These are phyloP conservation scores for Xanthia icteritia DNA, from an alignment of 2,888 invertebrate species.

Conservation along the genomic window DNA sequence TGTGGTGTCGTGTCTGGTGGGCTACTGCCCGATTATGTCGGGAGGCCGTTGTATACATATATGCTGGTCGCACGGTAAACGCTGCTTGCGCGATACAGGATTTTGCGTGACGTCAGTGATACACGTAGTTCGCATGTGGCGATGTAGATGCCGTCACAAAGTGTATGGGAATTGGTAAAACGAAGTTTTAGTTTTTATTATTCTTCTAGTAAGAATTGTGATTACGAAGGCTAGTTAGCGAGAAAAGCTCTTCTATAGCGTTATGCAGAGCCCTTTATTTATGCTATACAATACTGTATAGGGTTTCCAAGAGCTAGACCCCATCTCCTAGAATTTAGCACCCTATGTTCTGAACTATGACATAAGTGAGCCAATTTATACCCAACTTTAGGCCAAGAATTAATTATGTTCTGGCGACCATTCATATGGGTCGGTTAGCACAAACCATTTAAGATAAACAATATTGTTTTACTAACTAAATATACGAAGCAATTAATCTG, in stretches of 20 bases:
- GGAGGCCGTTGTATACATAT: too few relatives aligned
- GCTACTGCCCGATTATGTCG: too few relatives aligned
- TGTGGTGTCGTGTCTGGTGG: too few relatives aligned
- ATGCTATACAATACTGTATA: background rate
- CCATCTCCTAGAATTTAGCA: background rate
- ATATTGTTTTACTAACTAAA: background rate
- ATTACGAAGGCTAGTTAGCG: background rate
- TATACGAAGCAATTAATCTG: constrained; percentile 3
- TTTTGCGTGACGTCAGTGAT: too few relatives aligned
- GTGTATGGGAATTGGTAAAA: background rate
- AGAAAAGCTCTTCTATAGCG: background rate
- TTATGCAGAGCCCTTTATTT: background rate
- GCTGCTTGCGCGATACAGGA: too few relatives aligned
- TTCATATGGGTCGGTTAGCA: too few relatives aligned
- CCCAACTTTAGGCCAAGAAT: background rate
- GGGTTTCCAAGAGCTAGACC: background rate
- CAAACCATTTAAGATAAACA: background rate
- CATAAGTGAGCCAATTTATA: background rate
- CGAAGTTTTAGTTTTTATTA: background rate
- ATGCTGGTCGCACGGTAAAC: too few relatives aligned
- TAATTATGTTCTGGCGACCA: background rate
- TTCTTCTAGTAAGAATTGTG: background rate
- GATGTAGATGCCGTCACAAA: too few relatives aligned
- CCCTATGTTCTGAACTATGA: background rate
- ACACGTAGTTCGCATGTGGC: too few relatives aligned